Evolutionary conservation across 2,113 vertebrate species (phyloP).

Genomic region (Gymnocephalus cernua): DNA sequence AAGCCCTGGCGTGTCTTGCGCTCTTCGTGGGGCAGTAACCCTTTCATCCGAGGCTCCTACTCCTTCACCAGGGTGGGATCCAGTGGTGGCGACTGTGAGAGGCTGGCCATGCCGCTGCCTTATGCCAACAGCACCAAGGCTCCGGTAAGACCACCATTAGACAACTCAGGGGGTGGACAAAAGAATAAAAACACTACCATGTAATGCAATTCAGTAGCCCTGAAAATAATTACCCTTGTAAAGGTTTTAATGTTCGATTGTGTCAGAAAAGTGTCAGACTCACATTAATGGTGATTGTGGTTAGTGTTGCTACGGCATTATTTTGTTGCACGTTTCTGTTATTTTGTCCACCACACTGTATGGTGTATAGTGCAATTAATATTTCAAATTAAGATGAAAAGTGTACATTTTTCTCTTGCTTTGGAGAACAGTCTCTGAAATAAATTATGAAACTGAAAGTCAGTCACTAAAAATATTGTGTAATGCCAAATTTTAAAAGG

Average conservation of each 20-base stretch:
- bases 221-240: not conserved
- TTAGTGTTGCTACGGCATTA: not conserved
- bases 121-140: conserved; percentile 95
- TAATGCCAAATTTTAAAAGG: no score
- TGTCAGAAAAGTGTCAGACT: not conserved
- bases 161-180: not conserved
- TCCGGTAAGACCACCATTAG: conserved; percentile 83
- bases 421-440: no score
- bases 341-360: not conserved
- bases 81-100: conserved; percentile 93
- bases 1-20: conserved; percentile 96
- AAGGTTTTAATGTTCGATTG: not conserved
- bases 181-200: not conserved
- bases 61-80: conserved; percentile 98
- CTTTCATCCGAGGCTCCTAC: conserved; percentile 95
- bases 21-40: conserved; percentile 97
- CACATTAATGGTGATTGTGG: not conserved
- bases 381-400: not conserved
- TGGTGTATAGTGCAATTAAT: not conserved
- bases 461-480: no score
- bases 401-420: not conserved
- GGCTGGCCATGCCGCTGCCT: conserved; percentile 94
- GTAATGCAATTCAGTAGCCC: not conserved
- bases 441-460: no score
- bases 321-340: not conserved